A percentile compares a stretch with the other conserved stretches of the same genome.
Evolutionary conservation across 2,888 invertebrate species (phyloP).

Genomic region (Nymphalis urticae): DNA sequence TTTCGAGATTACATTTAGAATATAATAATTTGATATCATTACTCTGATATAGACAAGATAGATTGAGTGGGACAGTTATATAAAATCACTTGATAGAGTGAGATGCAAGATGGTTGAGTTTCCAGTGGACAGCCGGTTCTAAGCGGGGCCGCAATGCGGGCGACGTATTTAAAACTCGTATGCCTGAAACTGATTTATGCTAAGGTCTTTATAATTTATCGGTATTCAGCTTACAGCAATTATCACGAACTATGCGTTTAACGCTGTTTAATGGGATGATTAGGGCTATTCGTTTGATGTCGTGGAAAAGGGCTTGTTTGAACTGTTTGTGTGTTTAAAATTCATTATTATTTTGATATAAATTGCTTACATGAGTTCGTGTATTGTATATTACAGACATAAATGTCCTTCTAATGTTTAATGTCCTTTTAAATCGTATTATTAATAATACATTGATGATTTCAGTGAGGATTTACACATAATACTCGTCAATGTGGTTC

Average conservation of each 20-base stretch:
- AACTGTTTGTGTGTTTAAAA: background rate
- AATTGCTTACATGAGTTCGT: background rate
- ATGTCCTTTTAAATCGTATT: no score
- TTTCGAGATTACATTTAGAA: no score
- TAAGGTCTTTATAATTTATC: constrained; percentile 43
- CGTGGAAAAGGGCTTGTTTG: background rate
- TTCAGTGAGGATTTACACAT: no score
- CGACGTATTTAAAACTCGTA: constrained; percentile 44
- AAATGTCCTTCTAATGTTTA: no score
- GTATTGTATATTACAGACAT: no score
- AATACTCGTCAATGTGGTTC: no score
- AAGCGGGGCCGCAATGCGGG: constrained; percentile 63
- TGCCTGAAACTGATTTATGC: constrained; percentile 47
- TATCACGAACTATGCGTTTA: constrained; percentile 25
- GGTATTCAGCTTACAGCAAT: constrained; percentile 30
- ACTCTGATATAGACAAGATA: constrained; percentile 9
- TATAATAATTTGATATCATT: no score
- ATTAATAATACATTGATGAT: no score
- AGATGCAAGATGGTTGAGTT: background rate
- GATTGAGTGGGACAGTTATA: background rate
- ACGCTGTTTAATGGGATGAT: constrained; percentile 18
- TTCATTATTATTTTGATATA: background rate
- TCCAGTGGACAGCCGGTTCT: constrained; percentile 25
- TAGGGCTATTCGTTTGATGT: constrained; percentile 1
- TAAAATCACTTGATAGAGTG: background rate